Percentiles rank a stretch among this genome's conserved stretches.
Conservation (phyloP, 2,113 vertebrate species). For the Monopterus albus region DNA sequence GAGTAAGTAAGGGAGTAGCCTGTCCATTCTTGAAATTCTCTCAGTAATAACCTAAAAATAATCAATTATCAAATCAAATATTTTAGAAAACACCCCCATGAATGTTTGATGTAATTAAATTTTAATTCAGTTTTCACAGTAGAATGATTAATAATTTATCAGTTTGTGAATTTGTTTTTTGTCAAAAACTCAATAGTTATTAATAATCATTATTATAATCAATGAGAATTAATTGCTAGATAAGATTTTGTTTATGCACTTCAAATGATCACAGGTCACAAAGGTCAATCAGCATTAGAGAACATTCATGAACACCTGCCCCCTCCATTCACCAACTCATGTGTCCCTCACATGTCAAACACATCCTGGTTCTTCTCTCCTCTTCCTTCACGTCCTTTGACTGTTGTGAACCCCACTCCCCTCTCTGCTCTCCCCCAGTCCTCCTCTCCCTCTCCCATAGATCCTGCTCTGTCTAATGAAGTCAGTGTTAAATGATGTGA, state of each 20-base stretch:
- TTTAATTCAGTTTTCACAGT: neutral
- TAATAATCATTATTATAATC: neutral
- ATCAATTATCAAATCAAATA: neutral
- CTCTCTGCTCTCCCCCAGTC: neutral
- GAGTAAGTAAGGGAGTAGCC: slow-evolving; percentile 25
- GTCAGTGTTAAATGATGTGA: slow-evolving; percentile 63
- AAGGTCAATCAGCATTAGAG: neutral
- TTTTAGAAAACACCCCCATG: neutral
- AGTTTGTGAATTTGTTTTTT: neutral
- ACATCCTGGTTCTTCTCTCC: slow-evolving; percentile 19
- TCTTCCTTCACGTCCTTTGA: slow-evolving; percentile 29
- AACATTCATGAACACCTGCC: slow-evolving; percentile 4
- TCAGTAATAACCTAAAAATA: slow-evolving; percentile 7
- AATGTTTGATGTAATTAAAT: neutral
- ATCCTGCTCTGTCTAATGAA: slow-evolving; percentile 54
- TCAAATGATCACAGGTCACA: neutral
- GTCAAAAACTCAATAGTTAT: neutral
- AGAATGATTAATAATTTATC: neutral
- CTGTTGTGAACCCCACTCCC: slow-evolving; percentile 25
- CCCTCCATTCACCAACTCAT: slow-evolving; percentile 14
- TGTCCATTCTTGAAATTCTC: neutral
- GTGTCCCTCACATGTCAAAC: slow-evolving; percentile 24
- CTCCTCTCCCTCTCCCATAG: slow-evolving; percentile 10
- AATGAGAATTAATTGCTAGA: neutral
- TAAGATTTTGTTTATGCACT: neutral